These are phyloP conservation scores for Anolis carolinensis DNA, from an alignment of 2,113 vertebrate genomes.

Conservation along the genomic window DNA sequence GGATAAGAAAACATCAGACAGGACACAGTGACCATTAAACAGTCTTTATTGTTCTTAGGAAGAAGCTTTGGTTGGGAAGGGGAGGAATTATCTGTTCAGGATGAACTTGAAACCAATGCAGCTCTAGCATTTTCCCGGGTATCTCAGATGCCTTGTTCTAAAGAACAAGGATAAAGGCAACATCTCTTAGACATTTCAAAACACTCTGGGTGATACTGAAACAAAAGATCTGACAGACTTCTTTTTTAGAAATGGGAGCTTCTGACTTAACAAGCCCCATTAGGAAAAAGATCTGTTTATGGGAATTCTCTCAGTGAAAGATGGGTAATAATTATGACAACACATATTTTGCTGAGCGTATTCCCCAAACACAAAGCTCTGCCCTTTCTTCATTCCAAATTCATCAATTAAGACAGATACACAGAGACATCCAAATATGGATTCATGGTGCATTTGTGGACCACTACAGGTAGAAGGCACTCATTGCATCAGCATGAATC, in stretches of 20 bases:
- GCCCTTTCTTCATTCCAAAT: constrained; percentile 35
- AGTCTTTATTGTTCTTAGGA: constrained; percentile 65
- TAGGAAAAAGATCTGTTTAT: constrained; percentile 1
- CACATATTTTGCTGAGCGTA: neutral
- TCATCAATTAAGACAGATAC: constrained; percentile 18
- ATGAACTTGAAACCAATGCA: neutral
- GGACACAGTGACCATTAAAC: constrained; percentile 53
- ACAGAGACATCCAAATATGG: constrained; percentile 50
- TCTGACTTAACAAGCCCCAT: constrained; percentile 18
- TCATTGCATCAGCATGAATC: constrained; percentile 51
- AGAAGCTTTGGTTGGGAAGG: constrained; percentile 37
- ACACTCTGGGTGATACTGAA: constrained; percentile 16
- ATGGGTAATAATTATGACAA: constrained; percentile 2
- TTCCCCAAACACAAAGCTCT: neutral
- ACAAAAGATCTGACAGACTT: constrained; percentile 28
- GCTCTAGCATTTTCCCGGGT: constrained; percentile 31
- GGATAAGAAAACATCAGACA: constrained; percentile 57
- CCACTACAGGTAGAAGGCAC: constrained; percentile 64
- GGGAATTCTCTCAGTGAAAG: neutral
- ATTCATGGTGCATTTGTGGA: constrained; percentile 39
- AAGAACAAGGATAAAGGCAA: constrained; percentile 33
- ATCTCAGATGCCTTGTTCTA: neutral
- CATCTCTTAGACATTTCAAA: constrained; percentile 19
- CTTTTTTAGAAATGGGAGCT: neutral
- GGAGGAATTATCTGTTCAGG: neutral